Evolutionary conservation across 2,797 vertebrate genomes (phyloP).

Genomic region (Lindbergichthys nudifrons): DNA sequence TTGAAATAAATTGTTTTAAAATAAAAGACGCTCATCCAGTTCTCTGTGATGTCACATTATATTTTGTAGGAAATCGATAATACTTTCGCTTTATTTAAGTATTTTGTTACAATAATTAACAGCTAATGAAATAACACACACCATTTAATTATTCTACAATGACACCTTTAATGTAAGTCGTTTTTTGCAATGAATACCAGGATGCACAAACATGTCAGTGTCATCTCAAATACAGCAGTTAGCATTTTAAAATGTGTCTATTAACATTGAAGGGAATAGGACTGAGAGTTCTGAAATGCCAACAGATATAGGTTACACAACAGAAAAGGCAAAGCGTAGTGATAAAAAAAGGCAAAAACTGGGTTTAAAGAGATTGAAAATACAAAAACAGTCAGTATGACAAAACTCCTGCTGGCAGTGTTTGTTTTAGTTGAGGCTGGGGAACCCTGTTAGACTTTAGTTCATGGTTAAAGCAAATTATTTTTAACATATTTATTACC

Average conservation of each 20-base stretch:
- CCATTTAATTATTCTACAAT: slow-evolving; percentile 7
- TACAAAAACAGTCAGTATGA: background rate
- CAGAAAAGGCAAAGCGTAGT: slow-evolving; percentile 29
- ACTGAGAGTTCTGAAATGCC: slow-evolving; percentile 4
- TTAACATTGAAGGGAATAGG: slow-evolving; percentile 5
- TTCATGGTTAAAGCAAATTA: background rate
- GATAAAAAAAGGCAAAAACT: slow-evolving; percentile 6
- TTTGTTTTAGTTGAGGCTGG: background rate
- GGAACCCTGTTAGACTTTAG: background rate
- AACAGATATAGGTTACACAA: slow-evolving; percentile 21
- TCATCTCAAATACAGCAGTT: background rate
- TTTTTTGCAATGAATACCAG: slow-evolving; percentile 2
- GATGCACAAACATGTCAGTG: slow-evolving; percentile 24
- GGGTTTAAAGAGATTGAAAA: no score
- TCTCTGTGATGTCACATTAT: background rate
- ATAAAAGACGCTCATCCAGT: background rate
- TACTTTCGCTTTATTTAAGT: background rate
- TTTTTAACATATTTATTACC: background rate
- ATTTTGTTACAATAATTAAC: background rate
- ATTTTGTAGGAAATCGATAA: background rate
- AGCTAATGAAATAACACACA: slow-evolving; percentile 18
- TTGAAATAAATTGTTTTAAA: slow-evolving; percentile 18
- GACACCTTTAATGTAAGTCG: slow-evolving; percentile 48
- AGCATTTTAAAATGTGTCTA: slow-evolving; percentile 29
- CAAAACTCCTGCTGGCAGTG: background rate